These are phyloP conservation scores for Lucilia sericata DNA, from an alignment of 1,140 invertebrate species.

Conservation along the genomic window DNA sequence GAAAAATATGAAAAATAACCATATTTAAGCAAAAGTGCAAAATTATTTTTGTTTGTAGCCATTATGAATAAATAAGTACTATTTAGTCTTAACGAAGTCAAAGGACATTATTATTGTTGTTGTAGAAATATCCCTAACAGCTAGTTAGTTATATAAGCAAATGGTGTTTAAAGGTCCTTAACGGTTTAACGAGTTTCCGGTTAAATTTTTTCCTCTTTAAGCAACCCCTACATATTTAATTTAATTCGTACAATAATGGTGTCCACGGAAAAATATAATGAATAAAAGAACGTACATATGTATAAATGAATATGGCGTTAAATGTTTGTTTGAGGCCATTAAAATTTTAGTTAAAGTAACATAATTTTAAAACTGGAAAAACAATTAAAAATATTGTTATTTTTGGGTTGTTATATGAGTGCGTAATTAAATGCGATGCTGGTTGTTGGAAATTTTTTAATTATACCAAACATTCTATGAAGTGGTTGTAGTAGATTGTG, in stretches of 20 bases:
- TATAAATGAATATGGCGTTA: not conserved
- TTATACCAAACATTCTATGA: not conserved
- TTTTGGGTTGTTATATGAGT: not conserved
- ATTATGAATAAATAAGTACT: no score
- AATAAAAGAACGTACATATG: not conserved
- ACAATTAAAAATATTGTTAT: not conserved
- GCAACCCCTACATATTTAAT: not conserved
- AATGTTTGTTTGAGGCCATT: not conserved
- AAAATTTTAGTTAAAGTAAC: not conserved
- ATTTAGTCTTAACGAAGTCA: no score
- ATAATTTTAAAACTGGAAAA: not conserved
- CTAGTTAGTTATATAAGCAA: not conserved
- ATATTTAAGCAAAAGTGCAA: not conserved
- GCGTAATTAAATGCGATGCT: constrained; percentile 20
- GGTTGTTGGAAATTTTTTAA: not conserved
- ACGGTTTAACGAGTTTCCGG: constrained; percentile 19
- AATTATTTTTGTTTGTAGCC: not conserved
- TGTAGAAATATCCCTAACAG: not conserved
- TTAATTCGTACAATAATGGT: no score
- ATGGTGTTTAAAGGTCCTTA: not conserved
- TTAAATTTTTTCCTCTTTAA: not conserved
- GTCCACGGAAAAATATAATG: not conserved
- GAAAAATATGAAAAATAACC: not conserved
- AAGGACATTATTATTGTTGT: not conserved
- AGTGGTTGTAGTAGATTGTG: not conserved